phyloP scores from a whole-genome alignment of 1,140 invertebrate genomes.

The Battus philenor region DNA sequence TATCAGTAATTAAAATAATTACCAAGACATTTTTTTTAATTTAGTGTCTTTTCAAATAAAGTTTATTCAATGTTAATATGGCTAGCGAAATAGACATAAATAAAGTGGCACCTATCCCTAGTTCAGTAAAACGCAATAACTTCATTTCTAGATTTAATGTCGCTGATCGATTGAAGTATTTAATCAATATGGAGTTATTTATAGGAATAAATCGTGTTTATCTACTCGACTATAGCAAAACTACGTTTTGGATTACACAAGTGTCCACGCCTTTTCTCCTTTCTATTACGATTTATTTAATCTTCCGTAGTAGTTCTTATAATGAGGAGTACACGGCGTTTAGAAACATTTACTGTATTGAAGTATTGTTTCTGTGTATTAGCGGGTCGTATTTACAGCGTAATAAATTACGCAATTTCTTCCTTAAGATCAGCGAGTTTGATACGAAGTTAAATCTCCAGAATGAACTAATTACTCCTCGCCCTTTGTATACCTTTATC shows the following conservation, averaged over 20 bases:
- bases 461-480: conserved; percentile 12
- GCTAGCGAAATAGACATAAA: not conserved
- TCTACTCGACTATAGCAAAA: conserved; percentile 2
- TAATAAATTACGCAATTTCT: conserved; percentile 22
- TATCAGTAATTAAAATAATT: not conserved
- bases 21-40: not conserved
- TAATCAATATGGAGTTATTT: conserved; percentile 3
- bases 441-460: conserved; percentile 28
- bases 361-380: conserved; percentile 4
- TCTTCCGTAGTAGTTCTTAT: not conserved
- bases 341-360: conserved; percentile 1
- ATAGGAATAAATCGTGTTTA: conserved; percentile 1
- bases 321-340: not conserved
- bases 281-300: not conserved
- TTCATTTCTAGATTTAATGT: not conserved
- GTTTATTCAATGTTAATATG: not conserved
- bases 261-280: not conserved
- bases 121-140: not conserved
- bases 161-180: not conserved
- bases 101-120: not conserved
- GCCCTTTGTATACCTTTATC: conserved; percentile 1
- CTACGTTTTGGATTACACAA: not conserved
- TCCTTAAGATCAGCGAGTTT: conserved; percentile 25
- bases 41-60: not conserved
- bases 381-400: conserved; percentile 20